A percentile compares a stretch with the other conserved stretches of the same genome.
Conservation (phyloP, 2,797 vertebrate genomes). For the Sebastolobus alascanus region DNA sequence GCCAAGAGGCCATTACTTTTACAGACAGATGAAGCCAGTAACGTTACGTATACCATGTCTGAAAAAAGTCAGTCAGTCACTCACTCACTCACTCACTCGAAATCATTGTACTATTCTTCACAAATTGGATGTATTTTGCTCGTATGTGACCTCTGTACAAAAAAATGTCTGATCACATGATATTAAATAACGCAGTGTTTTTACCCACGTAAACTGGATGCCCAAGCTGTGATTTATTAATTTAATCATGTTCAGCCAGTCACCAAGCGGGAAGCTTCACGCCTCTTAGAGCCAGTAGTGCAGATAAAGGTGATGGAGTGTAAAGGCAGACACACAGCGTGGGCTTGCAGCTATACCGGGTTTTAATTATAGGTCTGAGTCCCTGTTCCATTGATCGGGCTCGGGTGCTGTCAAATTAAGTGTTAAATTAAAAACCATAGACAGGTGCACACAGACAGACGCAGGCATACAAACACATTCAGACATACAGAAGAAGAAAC, state of each 20-base stretch:
- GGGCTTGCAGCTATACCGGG: constrained; percentile 43
- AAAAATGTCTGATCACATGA: background rate
- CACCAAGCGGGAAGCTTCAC: constrained; percentile 4
- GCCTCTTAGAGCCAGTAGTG: constrained; percentile 7
- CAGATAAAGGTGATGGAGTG: constrained; percentile 58
- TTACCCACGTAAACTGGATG: background rate
- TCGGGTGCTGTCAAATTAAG: constrained; percentile 56
- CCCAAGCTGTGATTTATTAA: constrained; percentile 45
- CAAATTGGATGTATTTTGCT: constrained; percentile 4
- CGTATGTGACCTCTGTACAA: background rate
- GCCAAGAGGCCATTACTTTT: background rate
- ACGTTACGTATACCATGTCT: background rate
- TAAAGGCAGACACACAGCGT: constrained; percentile 33
- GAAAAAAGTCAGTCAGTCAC: background rate
- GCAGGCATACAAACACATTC: constrained; percentile 3
- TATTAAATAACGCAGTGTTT: constrained; percentile 7
- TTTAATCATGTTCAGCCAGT: constrained; percentile 42
- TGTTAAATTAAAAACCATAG: constrained; percentile 59
- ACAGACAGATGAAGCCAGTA: background rate
- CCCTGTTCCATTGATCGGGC: constrained; percentile 47
- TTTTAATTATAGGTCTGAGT: constrained; percentile 70
- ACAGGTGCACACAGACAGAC: constrained; percentile 28
- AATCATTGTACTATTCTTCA: background rate
- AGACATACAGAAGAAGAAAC: constrained; percentile 22
- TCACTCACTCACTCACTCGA: background rate